These are phyloP conservation scores for Ormyrus thymus DNA, from an alignment of 2,888 invertebrate genomes.

Conservation along the genomic window DNA sequence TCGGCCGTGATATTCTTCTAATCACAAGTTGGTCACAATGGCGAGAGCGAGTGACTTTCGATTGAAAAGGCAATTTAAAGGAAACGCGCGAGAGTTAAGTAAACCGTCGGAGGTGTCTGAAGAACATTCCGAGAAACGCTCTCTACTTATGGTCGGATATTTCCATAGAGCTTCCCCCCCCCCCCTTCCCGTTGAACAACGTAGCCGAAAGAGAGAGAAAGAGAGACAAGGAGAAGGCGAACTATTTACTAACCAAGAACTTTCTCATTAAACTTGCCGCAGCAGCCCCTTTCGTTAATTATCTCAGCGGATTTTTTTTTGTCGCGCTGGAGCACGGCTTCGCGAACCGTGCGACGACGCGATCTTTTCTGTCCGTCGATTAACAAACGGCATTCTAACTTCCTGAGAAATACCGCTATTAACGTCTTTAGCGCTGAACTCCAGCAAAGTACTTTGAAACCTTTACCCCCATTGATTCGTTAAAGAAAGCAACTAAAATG, in stretches of 20 bases:
- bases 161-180: slow-evolving; percentile 23
- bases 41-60: background rate
- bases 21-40: background rate
- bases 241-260: slow-evolving; percentile 56
- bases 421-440: too few relatives aligned
- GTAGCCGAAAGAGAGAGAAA: background rate
- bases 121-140: background rate
- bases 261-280: slow-evolving; percentile 59
- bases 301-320: slow-evolving; percentile 53
- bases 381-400: background rate
- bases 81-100: slow-evolving; percentile 1
- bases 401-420: background rate
- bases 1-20: background rate
- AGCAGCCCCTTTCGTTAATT: slow-evolving; percentile 56
- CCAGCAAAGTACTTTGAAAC: too few relatives aligned
- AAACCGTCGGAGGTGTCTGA: background rate
- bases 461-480: too few relatives aligned
- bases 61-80: slow-evolving; percentile 1
- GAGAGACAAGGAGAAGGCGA: slow-evolving; percentile 16
- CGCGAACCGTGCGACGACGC: background rate
- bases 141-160: slow-evolving; percentile 13
- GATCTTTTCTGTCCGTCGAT: slow-evolving; percentile 6
- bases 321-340: background rate
- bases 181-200: too few relatives aligned
- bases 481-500: too few relatives aligned